Conservation (phyloP, 2,888 invertebrate species). For the Busseola fusca region DNA sequence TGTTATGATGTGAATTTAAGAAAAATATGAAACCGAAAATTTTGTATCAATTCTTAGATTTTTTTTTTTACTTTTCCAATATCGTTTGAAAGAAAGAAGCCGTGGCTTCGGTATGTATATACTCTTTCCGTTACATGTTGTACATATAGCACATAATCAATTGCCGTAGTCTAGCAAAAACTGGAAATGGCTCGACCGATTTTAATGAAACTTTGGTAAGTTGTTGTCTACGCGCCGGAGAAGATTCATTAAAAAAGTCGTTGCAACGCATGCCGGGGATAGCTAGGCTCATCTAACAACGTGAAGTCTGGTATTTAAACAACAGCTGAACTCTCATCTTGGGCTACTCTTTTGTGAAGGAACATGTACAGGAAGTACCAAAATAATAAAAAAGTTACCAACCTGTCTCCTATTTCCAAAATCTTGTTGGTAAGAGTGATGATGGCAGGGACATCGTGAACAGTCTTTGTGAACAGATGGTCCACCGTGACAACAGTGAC, state of each 20-base stretch:
- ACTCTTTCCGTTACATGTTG: too few species aligned
- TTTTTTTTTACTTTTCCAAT: too few species aligned
- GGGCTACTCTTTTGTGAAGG: background rate
- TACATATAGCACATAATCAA: too few species aligned
- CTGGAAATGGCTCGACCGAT: too few species aligned
- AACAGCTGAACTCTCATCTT: background rate
- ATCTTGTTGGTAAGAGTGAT: conserved; percentile 69
- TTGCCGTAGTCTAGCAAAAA: too few species aligned
- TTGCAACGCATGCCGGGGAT: background rate
- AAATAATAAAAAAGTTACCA: conserved; percentile 1
- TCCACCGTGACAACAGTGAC: conserved; percentile 68
- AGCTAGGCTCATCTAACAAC: background rate
- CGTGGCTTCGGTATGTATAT: too few species aligned
- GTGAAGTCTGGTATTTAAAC: background rate
- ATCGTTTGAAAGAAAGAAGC: too few species aligned
- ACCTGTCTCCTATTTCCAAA: conserved; percentile 79
- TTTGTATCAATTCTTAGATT: too few species aligned
- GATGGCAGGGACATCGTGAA: conserved; percentile 62
- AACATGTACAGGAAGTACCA: background rate
- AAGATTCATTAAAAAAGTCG: background rate
- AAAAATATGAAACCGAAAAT: too few species aligned
- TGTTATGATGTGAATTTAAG: too few species aligned
- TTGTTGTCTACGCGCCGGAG: too few species aligned
- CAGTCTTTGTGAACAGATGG: conserved; percentile 53
- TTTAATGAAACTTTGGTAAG: background rate